These are phyloP conservation scores for Maccullochella peelii DNA, from an alignment of 2,113 vertebrate genomes.

Conservation along the genomic window DNA sequence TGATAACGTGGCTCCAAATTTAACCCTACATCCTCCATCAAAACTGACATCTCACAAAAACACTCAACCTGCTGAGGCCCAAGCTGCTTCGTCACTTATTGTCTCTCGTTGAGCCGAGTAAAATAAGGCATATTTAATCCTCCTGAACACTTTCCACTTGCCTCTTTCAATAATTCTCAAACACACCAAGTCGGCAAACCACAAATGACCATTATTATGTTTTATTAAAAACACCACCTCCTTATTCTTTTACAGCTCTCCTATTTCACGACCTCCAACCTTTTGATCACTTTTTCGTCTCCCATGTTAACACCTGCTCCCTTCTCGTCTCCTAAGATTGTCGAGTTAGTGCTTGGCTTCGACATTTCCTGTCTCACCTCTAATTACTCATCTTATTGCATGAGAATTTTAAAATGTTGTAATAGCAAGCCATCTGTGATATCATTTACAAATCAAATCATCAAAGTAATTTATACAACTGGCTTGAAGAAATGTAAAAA, in stretches of 20 bases:
- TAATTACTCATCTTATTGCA: slow-evolving; percentile 37
- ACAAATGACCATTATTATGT: slow-evolving; percentile 56
- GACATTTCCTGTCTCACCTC: slow-evolving; percentile 39
- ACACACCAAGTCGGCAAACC: slow-evolving; percentile 69
- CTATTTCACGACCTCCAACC: slow-evolving; percentile 37
- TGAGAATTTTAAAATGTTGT: slow-evolving; percentile 37
- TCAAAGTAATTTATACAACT: slow-evolving; percentile 21
- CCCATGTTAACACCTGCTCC: slow-evolving; percentile 51
- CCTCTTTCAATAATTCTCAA: slow-evolving; percentile 69
- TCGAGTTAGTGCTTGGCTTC: slow-evolving; percentile 64
- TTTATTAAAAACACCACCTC: slow-evolving; percentile 40
- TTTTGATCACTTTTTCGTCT: slow-evolving; percentile 50
- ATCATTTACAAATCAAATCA: too few relatives aligned
- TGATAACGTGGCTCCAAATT: slow-evolving; percentile 20
- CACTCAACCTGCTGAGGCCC: slow-evolving; percentile 28
- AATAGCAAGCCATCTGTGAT: slow-evolving; percentile 20
- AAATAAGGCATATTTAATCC: slow-evolving; percentile 60
- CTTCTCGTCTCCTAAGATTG: slow-evolving; percentile 54
- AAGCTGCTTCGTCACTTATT: slow-evolving; percentile 31
- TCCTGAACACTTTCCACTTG: slow-evolving; percentile 64
- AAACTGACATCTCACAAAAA: slow-evolving; percentile 25
- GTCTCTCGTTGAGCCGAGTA: slow-evolving; percentile 28
- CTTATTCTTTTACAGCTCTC: slow-evolving; percentile 34
- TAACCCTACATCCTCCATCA: slow-evolving; percentile 13
- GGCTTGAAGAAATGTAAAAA: slow-evolving; percentile 43